Base-by-base conservation (phyloP, 1,140 invertebrate genomes). In the Bombus cullumanus region DNA sequence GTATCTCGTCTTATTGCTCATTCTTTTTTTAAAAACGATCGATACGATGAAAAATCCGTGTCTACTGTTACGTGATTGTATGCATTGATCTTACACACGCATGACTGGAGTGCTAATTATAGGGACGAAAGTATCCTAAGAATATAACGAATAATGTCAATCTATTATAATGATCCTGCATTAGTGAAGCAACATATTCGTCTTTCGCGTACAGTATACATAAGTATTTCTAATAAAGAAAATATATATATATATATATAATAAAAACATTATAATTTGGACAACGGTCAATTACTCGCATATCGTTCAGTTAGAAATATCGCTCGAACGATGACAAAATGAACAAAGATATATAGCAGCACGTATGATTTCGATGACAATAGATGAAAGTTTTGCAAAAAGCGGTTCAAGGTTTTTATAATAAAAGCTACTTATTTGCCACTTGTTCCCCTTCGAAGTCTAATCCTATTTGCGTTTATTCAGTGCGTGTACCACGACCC, bases 381-480 rank as follows among this genome's bases (percentile, higher is more conserved):
- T 28, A 5, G 6, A n/a, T 13, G 9, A 3, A 22, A 31, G 22
- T 39, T 47, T 43, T 39, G 9, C 53, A 59, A 59, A 75, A 75
- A 66, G 25, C 59, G 71, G 59, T 57, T 74, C 78, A 81, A 85
- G 71, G 71, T 81, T 22, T 85, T 74, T 75, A 43, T 75, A 81
- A 85, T 73, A 57, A 81, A 81, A 73, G 22, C 34, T 25, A 77
- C 9, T 39, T 59, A 59, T 59, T 64, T n/a, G 68, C 74, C 75
- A 66, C 66, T 64, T 78, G 57, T 64, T 85, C 71, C 71, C 82
- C 86, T 84, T 81, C 62, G 66, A 78, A 37, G 66, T 68, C 31
- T 76, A 81, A 87, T 89, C 80, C 69, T 71, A 76, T 87, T 87
- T 37, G 81, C 78, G 31, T 82, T 83, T 85, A 69, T 89, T 85